phyloP scores from a whole-genome alignment of 1,140 invertebrate genomes.

The Pseudoatta argentina region DNA sequence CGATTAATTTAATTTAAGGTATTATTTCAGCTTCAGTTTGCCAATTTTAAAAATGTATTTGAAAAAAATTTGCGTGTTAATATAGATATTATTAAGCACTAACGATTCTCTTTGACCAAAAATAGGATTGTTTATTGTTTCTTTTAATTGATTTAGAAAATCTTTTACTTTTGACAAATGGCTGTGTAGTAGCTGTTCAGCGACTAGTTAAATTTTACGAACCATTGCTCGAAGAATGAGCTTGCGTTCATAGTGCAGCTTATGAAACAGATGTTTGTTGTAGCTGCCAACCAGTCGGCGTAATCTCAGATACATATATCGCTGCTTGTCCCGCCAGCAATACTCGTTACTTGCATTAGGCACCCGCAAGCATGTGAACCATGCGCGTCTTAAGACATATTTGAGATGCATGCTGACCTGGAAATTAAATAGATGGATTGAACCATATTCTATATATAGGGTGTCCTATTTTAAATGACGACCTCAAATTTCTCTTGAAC shows the following conservation, averaged over 20 bases:
- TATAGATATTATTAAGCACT: too few relatives aligned
- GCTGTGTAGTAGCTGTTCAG: background rate
- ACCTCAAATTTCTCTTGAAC: too few relatives aligned
- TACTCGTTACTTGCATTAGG: conserved; percentile 73
- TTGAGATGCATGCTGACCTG: conserved; percentile 80
- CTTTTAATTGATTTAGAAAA: too few relatives aligned
- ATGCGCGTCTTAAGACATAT: conserved; percentile 82
- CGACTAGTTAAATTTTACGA: background rate
- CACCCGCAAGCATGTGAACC: conserved; percentile 83
- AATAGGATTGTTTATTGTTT: too few relatives aligned
- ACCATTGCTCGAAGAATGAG: conserved; percentile 61
- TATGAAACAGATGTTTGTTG: conserved; percentile 81
- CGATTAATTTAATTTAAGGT: too few relatives aligned
- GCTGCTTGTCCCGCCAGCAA: conserved; percentile 82
- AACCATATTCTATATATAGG: too few relatives aligned
- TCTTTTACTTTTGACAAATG: too few relatives aligned
- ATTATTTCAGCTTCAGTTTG: too few relatives aligned
- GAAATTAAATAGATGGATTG: background rate
- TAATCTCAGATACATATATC: conserved; percentile 84
- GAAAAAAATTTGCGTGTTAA: too few relatives aligned
- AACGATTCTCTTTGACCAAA: too few relatives aligned
- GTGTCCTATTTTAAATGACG: too few relatives aligned
- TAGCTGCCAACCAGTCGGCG: conserved; percentile 81
- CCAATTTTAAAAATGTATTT: too few relatives aligned
- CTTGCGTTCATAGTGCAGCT: conserved; percentile 78